Conservation (phyloP, 2,888 invertebrate genomes). For the Sceliomorpha sp. region DNA sequence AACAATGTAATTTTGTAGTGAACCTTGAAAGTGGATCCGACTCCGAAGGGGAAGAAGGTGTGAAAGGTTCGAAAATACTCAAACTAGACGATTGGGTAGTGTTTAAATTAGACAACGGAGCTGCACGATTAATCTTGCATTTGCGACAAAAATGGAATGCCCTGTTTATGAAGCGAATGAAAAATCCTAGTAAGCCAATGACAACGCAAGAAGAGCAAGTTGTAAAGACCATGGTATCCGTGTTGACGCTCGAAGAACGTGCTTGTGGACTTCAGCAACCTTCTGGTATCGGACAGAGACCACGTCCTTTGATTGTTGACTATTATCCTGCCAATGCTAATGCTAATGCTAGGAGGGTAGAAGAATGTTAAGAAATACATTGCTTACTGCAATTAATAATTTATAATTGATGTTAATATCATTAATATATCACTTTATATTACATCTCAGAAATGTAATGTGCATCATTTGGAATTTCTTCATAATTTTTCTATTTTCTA, state of each 20-base stretch:
- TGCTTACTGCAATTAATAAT: too few species aligned
- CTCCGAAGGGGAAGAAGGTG: constrained; percentile 82
- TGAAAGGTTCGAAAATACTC: constrained; percentile 81
- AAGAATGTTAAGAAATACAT: constrained; percentile 59
- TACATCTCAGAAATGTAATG: too few species aligned
- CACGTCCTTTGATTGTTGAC: constrained; percentile 85
- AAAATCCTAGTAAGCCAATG: constrained; percentile 83
- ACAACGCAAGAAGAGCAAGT: constrained; percentile 86
- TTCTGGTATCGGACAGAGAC: constrained; percentile 88
- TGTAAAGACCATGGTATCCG: constrained; percentile 84
- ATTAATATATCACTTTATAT: too few species aligned
- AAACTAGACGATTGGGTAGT: constrained; percentile 89
- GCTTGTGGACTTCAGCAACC: constrained; percentile 86
- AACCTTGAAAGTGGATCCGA: constrained; percentile 79
- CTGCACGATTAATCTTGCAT: constrained; percentile 85
- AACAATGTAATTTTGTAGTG: constrained; percentile 57
- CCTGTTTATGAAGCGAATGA: constrained; percentile 84
- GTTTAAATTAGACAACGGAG: constrained; percentile 86
- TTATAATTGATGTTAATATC: neutral
- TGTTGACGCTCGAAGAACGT: constrained; percentile 87
- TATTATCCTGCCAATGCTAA: constrained; percentile 80
- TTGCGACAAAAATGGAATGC: constrained; percentile 88
- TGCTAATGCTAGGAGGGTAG: constrained; percentile 70
- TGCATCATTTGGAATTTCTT: too few species aligned
- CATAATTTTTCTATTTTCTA: too few species aligned